Conservation (phyloP, 2,113 vertebrate species). For the Phyllostomus hastatus region DNA sequence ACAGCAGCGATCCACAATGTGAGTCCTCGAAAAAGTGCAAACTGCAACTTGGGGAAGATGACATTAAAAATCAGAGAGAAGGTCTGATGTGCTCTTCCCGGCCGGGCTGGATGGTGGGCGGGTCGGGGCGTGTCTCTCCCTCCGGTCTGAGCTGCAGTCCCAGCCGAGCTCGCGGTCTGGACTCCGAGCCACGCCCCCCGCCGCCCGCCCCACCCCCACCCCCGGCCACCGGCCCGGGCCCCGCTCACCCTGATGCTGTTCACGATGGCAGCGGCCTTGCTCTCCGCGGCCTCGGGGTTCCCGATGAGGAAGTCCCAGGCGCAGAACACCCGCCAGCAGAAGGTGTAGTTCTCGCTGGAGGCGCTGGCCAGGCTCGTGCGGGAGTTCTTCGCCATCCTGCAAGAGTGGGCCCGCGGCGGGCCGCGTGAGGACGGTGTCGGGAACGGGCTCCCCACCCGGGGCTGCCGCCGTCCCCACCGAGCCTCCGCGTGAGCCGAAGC, state of each 20-base stretch:
- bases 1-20: background rate
- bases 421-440: fast-evolving
- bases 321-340: constrained; percentile 98
- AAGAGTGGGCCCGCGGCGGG: background rate
- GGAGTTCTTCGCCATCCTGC: constrained; percentile 98
- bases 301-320: constrained; percentile 99
- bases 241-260: constrained; percentile 93
- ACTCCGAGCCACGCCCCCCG: fast-evolving
- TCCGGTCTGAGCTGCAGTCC: background rate
- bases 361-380: constrained; percentile 94
- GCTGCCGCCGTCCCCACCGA: no score
- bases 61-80: background rate
- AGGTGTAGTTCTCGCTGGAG: constrained; percentile 96
- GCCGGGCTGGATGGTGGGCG: fast-evolving
- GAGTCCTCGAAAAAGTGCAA: background rate
- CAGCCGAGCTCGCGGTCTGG: fast-evolving
- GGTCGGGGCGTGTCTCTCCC: background rate
- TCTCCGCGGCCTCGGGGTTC: constrained; percentile 96
- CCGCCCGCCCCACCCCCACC: background rate
- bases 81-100: fast-evolving
- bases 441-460: fast-evolving
- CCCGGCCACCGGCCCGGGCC: fast-evolving
- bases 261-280: constrained; percentile 96
- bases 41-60: background rate
- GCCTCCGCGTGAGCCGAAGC: background rate